Evolutionary conservation across 2,113 vertebrate genomes (phyloP).

Genomic region (Paedocypris sp.): DNA sequence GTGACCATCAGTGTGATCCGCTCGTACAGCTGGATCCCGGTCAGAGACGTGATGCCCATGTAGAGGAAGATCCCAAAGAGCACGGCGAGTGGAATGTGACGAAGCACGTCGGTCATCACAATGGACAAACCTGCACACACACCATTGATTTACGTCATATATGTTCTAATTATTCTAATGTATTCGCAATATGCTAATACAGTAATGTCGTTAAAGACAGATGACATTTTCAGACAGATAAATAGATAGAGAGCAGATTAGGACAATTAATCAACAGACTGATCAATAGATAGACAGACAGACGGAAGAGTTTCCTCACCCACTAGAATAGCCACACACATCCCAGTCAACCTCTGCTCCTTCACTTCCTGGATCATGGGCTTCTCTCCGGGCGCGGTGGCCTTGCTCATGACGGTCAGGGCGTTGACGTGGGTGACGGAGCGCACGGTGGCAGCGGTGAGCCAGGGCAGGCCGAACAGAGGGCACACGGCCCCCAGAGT

Average conservation of each 20-base stretch:
- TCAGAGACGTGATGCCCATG: slow-evolving; percentile 94
- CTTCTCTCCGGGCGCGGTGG: slow-evolving; percentile 85
- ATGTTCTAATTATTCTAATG: too few relatives aligned
- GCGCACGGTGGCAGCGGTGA: slow-evolving; percentile 87
- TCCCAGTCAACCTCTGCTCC: slow-evolving; percentile 87
- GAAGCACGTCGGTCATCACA: slow-evolving; percentile 86
- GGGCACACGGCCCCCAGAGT: slow-evolving; percentile 82
- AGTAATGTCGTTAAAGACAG: too few relatives aligned
- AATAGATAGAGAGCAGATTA: too few relatives aligned
- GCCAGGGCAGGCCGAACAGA: slow-evolving; percentile 90
- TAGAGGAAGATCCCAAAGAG: slow-evolving; percentile 97
- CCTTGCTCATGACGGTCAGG: slow-evolving; percentile 92
- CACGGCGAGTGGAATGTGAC: slow-evolving; percentile 87
- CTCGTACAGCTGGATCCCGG: slow-evolving; percentile 91
- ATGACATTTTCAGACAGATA: background rate
- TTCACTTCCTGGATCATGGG: slow-evolving; percentile 92
- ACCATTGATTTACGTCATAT: too few relatives aligned
- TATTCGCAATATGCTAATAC: too few relatives aligned
- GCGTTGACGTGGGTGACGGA: slow-evolving; percentile 93
- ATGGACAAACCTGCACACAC: slow-evolving; percentile 80
- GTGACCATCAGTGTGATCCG: slow-evolving; percentile 91
- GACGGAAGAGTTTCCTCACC: slow-evolving; percentile 74
- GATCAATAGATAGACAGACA: too few relatives aligned
- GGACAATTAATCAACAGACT: too few relatives aligned
- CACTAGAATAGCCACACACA: slow-evolving; percentile 79